A percentile compares a stretch with the other conserved stretches of the same genome.
These are phyloP conservation scores for Agriopis marginaria DNA, from an alignment of 2,888 invertebrate species.

Conservation along the genomic window DNA sequence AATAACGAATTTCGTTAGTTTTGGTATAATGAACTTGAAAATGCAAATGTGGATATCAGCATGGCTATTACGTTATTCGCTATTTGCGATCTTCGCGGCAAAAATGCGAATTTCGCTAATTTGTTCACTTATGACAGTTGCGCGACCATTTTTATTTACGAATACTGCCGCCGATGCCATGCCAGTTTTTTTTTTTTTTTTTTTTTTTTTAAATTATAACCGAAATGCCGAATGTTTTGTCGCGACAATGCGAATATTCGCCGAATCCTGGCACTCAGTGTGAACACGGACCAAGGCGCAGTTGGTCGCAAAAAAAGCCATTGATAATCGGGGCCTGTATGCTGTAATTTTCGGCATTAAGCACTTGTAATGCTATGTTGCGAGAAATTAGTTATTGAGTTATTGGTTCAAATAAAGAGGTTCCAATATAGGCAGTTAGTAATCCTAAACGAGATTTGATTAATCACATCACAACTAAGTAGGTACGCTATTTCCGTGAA, in stretches of 20 bases:
- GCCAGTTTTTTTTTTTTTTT: too few species aligned
- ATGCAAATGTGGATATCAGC: too few species aligned
- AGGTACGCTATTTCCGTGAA: background rate
- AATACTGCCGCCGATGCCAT: too few species aligned
- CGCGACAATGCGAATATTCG: background rate
- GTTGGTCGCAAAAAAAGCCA: slow-evolving; percentile 34
- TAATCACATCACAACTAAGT: too few species aligned
- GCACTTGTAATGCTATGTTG: slow-evolving; percentile 30
- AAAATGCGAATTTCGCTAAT: too few species aligned
- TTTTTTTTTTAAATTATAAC: too few species aligned
- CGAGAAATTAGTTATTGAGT: slow-evolving; percentile 23
- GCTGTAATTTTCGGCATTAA: slow-evolving; percentile 36
- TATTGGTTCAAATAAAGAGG: slow-evolving; percentile 19
- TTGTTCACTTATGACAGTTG: too few species aligned
- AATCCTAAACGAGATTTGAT: background rate
- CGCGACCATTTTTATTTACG: too few species aligned
- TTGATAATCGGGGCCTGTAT: slow-evolving; percentile 35
- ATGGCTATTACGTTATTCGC: too few species aligned
- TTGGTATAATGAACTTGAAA: too few species aligned
- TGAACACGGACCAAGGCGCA: slow-evolving; percentile 17
- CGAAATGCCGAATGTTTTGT: background rate
- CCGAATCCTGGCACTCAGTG: background rate
- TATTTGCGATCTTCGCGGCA: too few species aligned
- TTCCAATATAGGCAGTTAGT: slow-evolving; percentile 7
- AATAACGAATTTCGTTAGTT: too few species aligned